A percentile compares a stretch with the other conserved stretches of the same genome.
These are phyloP conservation scores for Ornithoptera alexandrae DNA, from an alignment of 2,888 invertebrate species.

Conservation along the genomic window DNA sequence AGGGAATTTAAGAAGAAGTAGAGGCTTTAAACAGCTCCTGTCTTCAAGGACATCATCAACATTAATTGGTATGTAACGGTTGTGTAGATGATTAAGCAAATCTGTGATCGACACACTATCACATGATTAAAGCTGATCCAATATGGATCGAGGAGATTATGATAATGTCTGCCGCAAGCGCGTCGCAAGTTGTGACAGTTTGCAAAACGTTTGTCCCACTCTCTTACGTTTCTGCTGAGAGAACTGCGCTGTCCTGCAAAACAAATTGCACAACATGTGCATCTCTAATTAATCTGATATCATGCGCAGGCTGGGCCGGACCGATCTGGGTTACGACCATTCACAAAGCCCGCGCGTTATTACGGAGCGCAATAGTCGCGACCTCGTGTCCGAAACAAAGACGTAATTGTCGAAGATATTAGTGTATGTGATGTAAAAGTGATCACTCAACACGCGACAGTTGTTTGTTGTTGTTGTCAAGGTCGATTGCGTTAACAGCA, in stretches of 20 bases:
- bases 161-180: constrained; percentile 1
- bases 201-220: constrained; percentile 5
- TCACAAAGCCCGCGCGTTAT: constrained; percentile 24
- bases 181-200: not conserved
- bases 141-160: constrained; percentile 7
- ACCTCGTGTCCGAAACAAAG: constrained; percentile 33
- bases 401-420: constrained; percentile 30
- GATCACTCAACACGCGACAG: constrained; percentile 15
- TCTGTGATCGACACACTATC: not conserved
- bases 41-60: too few species aligned
- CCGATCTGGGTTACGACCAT: constrained; percentile 28
- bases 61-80: too few species aligned
- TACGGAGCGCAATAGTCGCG: constrained; percentile 19
- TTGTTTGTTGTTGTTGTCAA: constrained; percentile 15
- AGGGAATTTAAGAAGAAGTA: too few species aligned
- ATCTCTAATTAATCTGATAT: constrained; percentile 6
- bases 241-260: not conserved
- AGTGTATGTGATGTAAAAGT: constrained; percentile 25
- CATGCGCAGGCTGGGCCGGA: constrained; percentile 5
- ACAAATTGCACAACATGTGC: constrained; percentile 12
- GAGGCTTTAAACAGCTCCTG: too few species aligned
- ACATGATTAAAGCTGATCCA: not conserved
- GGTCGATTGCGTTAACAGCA: constrained; percentile 17
- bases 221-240: constrained; percentile 7
- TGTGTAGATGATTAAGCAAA: too few species aligned